These are phyloP conservation scores for Synanthedon formicaeformis DNA, from an alignment of 2,888 invertebrate species.

Conservation along the genomic window DNA sequence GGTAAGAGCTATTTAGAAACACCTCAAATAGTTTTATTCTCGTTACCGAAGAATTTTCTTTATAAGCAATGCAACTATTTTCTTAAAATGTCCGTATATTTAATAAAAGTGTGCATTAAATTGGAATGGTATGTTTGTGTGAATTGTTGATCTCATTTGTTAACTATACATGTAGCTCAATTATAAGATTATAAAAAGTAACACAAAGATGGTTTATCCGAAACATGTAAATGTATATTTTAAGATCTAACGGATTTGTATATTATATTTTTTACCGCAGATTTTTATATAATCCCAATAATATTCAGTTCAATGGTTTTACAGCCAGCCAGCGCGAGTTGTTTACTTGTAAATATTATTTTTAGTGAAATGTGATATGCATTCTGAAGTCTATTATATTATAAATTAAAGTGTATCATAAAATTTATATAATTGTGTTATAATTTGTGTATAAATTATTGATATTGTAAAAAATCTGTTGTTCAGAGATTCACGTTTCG, in stretches of 20 bases:
- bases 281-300: constrained; percentile 55
- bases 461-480: constrained; percentile 65
- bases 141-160: constrained; percentile 67
- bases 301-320: constrained; percentile 46
- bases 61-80: too few relatives aligned
- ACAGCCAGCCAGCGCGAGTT: constrained; percentile 42
- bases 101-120: too few relatives aligned
- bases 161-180: constrained; percentile 62
- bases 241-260: constrained; percentile 55
- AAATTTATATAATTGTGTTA: constrained; percentile 63
- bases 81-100: too few relatives aligned
- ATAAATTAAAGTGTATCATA: constrained; percentile 48
- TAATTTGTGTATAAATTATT: constrained; percentile 60
- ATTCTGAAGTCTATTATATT: constrained; percentile 50
- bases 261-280: constrained; percentile 56
- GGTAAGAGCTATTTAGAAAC: too few relatives aligned
- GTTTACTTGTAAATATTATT: constrained; percentile 52
- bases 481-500: constrained; percentile 63
- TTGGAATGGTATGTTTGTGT: constrained; percentile 21
- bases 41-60: too few relatives aligned
- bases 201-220: constrained; percentile 42
- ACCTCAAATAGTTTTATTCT: too few relatives aligned
- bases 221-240: constrained; percentile 50
- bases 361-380: constrained; percentile 58
- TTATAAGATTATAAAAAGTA: constrained; percentile 51